Evolutionary conservation across 2,888 invertebrate genomes (phyloP), one percentile per base, ranked within the genome.

Genomic region (Adelphocoris suturalis): DNA sequence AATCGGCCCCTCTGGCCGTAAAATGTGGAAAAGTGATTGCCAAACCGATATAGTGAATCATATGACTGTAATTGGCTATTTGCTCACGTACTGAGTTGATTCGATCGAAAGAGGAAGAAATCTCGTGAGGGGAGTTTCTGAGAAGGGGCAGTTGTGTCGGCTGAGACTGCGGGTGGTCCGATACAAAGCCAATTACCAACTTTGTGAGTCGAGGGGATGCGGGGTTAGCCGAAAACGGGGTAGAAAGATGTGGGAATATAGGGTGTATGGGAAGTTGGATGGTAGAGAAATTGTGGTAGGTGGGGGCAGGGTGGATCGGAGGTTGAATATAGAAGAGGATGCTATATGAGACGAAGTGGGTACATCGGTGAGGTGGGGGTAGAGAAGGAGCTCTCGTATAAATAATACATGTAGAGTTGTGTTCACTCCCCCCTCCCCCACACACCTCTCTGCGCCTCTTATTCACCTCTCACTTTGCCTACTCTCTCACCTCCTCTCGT

Each of bases 371-470:
- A 82, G 82, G 52, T 23, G 52, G 23, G 78, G 78, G 28, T 5
- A 27, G 19, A 14, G 47, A 78, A 78, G 78, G 28, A 78, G 47
- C 78, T 78, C 78, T 82, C 82, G 82, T 82, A 82, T 82, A 82
- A 82, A 82, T 82, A 82, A 82, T 82, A 82, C 82, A 82, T 82
- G 82, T 82, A 82, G 82, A 82, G 82, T 82, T 82, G 82, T 52
- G 52, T 52, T 48, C n/a, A n/a, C n/a, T n/a, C n/a, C n/a, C n/a
- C n/a, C n/a, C n/a, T n/a, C 82, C 82, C 23, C 52, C 52, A 23
- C 82, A 27, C 2, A 11, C 82, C 48, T 9, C 19, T 16, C 19
- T 9, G 9, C 19, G 9, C 9, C 52, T 52, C 82, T 52, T 52
- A 23, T 52, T 52, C 68, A 68, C 23, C 68, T 68, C 68, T 68